These are phyloP conservation scores for Microvelia longipes DNA, from an alignment of 1,140 invertebrate genomes.

Conservation along the genomic window DNA sequence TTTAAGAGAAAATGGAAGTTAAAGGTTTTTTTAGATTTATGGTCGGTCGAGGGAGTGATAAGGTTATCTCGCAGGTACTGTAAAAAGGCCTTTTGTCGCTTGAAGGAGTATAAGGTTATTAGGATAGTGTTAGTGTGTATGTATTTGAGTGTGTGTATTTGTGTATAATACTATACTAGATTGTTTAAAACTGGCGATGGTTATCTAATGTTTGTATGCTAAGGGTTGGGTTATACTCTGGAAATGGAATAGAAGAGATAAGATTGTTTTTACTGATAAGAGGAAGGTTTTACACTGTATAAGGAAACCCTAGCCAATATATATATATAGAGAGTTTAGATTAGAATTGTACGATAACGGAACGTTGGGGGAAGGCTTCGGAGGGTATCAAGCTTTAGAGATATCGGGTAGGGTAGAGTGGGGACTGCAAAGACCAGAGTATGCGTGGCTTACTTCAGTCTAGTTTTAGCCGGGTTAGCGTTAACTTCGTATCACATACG, in stretches of 20 bases:
- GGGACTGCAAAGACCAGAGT: no score
- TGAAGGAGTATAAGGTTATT: no score
- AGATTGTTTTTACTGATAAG: not conserved
- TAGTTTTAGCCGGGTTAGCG: no score
- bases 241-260: not conserved
- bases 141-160: not conserved
- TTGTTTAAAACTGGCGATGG: not conserved
- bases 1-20: not conserved
- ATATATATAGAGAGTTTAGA: no score
- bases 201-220: not conserved
- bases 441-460: no score
- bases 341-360: no score
- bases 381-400: no score
- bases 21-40: not conserved
- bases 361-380: no score
- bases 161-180: not conserved
- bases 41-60: not conserved
- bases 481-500: no score
- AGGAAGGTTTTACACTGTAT: not conserved
- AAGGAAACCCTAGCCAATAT: no score
- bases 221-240: not conserved
- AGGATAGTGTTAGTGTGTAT: no score
- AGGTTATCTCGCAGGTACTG: not conserved
- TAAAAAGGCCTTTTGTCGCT: not conserved
- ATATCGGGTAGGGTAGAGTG: no score